Evolutionary conservation across 2,888 invertebrate species (phyloP), one percentile per base, ranked within the genome.

Genomic region (Pharmacophagus antenor): DNA sequence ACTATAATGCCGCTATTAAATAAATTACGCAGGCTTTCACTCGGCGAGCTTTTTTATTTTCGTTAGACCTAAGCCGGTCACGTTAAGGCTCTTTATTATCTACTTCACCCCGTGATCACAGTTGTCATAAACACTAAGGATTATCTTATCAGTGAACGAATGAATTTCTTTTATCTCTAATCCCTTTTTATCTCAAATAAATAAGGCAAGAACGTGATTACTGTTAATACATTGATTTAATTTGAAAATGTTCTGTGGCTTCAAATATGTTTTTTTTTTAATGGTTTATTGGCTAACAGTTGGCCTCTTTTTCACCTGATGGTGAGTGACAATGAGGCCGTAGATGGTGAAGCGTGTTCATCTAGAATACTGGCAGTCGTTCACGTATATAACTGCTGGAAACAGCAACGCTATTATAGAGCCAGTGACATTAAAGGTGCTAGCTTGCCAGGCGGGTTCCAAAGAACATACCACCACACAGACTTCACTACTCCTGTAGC

Each of bases 21-120:
- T 55, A 55, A 55, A 55, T 46, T 27, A 55, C 47, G 27, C 8
- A 20, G 27, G 55, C 55, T 31, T 55, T 55, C 27, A 55, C 47
- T 47, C 31, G 15, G 31, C 18, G 55, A 31, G 10, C 21, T 55
- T 44, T 55, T 47, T 55, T 47, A 46, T 31, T 27, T 55, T 20
- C 12, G n/a, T 17, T 25, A 21, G n/a, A 21, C 55, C 21, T 20
- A 47, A 21, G 46, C 46, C 23, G 25, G 47, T 55, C 31, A 27
- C 55, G 46, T 55, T 47, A 55, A 31, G 31, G 27, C 44, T 27
- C 21, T 21, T 55, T 55, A 47, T 31, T 44, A 44, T 44, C 42
- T 18, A 44, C 42, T 44, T 44, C 8, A 44, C 18, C 7, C 53
- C 18, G 53, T 25, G 25, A 54, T 54, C 42, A 42, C 18, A 25